Evolutionary conservation across 2,797 vertebrate genomes (phyloP), one percentile per base, ranked within the genome.

Genomic region (Picus viridis): DNA sequence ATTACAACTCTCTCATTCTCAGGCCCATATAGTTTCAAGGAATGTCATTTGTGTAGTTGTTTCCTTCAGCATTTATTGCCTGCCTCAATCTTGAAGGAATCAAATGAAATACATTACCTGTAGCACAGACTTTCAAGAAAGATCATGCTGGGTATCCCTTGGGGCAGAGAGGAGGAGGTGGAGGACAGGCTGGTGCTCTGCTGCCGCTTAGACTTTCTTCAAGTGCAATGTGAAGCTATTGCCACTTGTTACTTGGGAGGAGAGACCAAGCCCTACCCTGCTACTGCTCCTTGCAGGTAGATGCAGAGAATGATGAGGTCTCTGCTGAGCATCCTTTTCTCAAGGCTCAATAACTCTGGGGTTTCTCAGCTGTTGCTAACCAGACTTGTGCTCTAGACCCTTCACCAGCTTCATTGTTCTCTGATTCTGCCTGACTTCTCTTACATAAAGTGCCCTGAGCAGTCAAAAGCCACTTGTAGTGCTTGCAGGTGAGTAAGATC

Each of bases 41-140:
- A 94, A 95, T 95, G 92, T 75, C 7, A 93, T 95, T 95, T 92
- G 90, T 95, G 81, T 90, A 47, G 79, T 95, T 62, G 94, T 94
- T 95, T 94, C 94, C 87, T 93, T 86, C 68, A 88, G 73, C 62
- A 57, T 95, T 92, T 95, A 88, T 95, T 95, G 86, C 75, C 73
- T 92, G 70, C 89, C 76, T 90, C 75, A 92, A 75, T 91, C 78
- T 69, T 91, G 79, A 88, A 85, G 68, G 62, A 88, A 90, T 88
- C 71, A 93, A 90, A 72, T 2, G 5, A 84, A 94, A 90, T 93
- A 74, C 76, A 84, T 93, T 95, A 95, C 88, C 81, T 82, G 62
- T 94, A 75, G 79, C 82, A 87, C 43, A 85, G 72, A 81, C 83
- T 73, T 89, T 68, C 71, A 92, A 93, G 71, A 53, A 57, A 30